Evolutionary conservation across 2,797 vertebrate species (phyloP).

Genomic region (Bufotes viridis): DNA sequence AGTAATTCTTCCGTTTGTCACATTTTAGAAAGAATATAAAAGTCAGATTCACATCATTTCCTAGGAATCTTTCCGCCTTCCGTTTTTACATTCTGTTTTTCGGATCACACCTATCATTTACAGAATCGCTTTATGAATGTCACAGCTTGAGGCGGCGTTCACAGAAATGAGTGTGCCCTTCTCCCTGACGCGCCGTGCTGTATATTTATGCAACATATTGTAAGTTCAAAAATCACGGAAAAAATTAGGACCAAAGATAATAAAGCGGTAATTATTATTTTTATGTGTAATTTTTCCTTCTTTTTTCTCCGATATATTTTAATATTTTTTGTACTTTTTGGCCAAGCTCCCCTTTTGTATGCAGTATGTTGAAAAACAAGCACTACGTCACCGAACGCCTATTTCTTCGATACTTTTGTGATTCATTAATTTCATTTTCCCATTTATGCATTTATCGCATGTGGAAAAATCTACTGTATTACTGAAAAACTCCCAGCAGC

Average conservation of each 20-base stretch:
- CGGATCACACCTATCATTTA: background rate
- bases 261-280: background rate
- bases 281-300: background rate
- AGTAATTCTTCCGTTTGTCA: too few relatives aligned
- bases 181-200: background rate
- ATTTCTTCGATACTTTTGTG: background rate
- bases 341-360: background rate
- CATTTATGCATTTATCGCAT: constrained; percentile 19
- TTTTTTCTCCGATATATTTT: background rate
- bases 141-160: too few relatives aligned
- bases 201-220: background rate
- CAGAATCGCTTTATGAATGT: background rate
- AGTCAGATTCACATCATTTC: too few relatives aligned
- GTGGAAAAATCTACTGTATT: background rate
- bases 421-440: background rate
- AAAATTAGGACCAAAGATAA: background rate
- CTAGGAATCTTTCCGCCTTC: too few relatives aligned
- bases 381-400: background rate
- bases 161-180: background rate
- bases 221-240: background rate
- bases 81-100: too few relatives aligned
- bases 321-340: background rate
- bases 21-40: too few relatives aligned
- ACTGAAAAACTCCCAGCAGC: background rate
- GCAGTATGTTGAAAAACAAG: background rate